A percentile compares a stretch with the other conserved stretches of the same genome.
phyloP scores from a whole-genome alignment of 2,113 vertebrate species.

The Ranitomeya imitator region DNA sequence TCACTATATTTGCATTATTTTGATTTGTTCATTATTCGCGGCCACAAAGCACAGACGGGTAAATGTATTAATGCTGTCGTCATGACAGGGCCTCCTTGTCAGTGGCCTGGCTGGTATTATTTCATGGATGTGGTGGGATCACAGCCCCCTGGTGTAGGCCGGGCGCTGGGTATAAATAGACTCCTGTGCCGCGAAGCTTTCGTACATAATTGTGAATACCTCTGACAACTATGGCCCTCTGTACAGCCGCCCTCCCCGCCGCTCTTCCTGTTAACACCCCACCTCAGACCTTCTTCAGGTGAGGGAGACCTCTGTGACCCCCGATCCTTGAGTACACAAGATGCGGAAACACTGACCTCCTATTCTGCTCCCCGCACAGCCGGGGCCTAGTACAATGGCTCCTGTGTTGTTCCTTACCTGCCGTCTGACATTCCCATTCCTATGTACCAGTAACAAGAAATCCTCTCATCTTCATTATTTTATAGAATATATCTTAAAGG shows the following conservation, averaged over 20 bases:
- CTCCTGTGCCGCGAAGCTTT: slow-evolving; percentile 26
- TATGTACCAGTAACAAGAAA: neutral
- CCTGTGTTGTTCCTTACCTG: slow-evolving; percentile 29
- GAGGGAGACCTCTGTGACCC: slow-evolving; percentile 29
- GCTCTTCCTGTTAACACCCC: slow-evolving; percentile 33
- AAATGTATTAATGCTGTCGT: neutral
- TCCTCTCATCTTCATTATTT: neutral
- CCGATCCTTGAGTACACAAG: slow-evolving; percentile 23
- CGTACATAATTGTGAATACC: slow-evolving; percentile 46
- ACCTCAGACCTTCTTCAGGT: slow-evolving; percentile 42
- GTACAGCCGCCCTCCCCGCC: neutral
- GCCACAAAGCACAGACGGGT: neutral
- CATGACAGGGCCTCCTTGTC: slow-evolving; percentile 22
- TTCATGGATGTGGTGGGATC: neutral
- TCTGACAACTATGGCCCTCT: slow-evolving; percentile 33
- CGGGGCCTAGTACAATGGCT: neutral
- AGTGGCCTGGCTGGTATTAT: neutral
- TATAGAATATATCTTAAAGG: neutral
- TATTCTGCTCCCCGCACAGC: neutral
- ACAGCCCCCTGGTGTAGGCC: slow-evolving; percentile 35
- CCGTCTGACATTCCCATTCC: neutral
- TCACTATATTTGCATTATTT: neutral
- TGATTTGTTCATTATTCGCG: neutral
- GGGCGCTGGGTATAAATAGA: slow-evolving; percentile 33
- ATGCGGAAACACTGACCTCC: slow-evolving; percentile 10